Base-by-base conservation (phyloP, 2,797 vertebrate genomes). In the Clangula hyemalis region DNA sequence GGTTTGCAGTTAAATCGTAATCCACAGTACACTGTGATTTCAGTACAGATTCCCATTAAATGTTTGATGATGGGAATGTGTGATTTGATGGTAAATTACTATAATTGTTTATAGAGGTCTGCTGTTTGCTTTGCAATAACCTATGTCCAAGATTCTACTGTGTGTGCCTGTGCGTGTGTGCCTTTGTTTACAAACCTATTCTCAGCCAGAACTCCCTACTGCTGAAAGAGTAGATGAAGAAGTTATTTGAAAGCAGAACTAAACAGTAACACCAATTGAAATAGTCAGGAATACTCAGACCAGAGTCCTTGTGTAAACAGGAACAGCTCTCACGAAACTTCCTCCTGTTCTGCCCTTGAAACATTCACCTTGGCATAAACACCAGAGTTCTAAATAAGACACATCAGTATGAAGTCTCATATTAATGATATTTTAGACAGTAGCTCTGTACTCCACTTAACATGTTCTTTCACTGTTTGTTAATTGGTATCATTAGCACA, bases 401-500 rank as follows among this genome's bases (percentile, higher is more conserved):
- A 32, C n/a, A 84, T 2, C 22, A 76, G 2, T 32, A 72, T 43
- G 16, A 79, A 72, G 57, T 78, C 32, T 84, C 61, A 41, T 54
- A 81, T 83, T 86, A 84, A 39, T 65, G 32, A 45, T 70, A 91
- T 91, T 93, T 97, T 68, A 90, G 56, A 84, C 43, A 32, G 34
- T 36, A 93, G 49, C n/a, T 91, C 79, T 94, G 56, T 66, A 74
- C 87, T 96, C 88, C 79, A 79, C 62, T 92, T 85, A 87, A 85
- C 12, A 77, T 60, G 39, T 73, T 86, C 73, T 84, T 94, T 90
- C 5, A 2, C 41, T 94, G 75, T 91, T 94, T 7, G 57, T 94
- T 96, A 97, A 91, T 94, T 94, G 57, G 62, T 51, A 68, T 95
- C 72, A 95, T 96, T 95, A 96, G 77, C 87, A 94, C 43, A 91